Conservation (phyloP, 2,888 invertebrate genomes). For the Agonopterix arenella region DNA sequence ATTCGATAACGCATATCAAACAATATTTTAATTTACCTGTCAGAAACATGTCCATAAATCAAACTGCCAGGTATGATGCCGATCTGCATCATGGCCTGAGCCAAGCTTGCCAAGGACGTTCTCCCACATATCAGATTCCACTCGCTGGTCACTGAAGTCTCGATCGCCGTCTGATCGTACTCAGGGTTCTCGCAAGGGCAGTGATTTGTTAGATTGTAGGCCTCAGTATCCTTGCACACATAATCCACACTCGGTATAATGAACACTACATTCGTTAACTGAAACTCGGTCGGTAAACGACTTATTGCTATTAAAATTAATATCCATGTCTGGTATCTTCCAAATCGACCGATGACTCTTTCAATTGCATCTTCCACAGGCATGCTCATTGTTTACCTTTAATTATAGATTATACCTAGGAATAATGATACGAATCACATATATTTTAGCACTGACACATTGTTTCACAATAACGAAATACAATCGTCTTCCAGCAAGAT, state of each 20-base stretch:
- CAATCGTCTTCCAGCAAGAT: too few relatives aligned
- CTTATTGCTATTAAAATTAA: conserved; percentile 63
- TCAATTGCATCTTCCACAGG: conserved; percentile 39
- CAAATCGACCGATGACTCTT: conserved; percentile 60
- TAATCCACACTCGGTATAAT: conserved; percentile 72
- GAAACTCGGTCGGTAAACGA: conserved; percentile 75
- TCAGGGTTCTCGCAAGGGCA: conserved; percentile 65
- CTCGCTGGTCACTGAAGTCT: conserved; percentile 76
- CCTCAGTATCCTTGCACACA: conserved; percentile 50
- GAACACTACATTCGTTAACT: conserved; percentile 75
- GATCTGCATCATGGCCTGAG: conserved; percentile 74
- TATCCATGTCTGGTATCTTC: conserved; percentile 66
- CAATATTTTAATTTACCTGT: conserved; percentile 37
- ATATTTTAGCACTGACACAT: too few relatives aligned
- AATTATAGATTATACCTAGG: too few relatives aligned
- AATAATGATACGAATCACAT: too few relatives aligned
- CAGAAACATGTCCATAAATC: conserved; percentile 70
- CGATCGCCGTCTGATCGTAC: conserved; percentile 70
- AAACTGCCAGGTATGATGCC: conserved; percentile 75
- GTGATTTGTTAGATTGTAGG: conserved; percentile 46
- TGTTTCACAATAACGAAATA: too few relatives aligned
- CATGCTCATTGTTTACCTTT: not conserved
- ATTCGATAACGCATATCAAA: not conserved
- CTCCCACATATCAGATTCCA: conserved; percentile 79
- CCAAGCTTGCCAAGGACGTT: conserved; percentile 69